Percentiles rank a stretch among this genome's conserved stretches.
phyloP scores from a whole-genome alignment of 2,888 invertebrate species.

The Heterodera filipjevi region DNA sequence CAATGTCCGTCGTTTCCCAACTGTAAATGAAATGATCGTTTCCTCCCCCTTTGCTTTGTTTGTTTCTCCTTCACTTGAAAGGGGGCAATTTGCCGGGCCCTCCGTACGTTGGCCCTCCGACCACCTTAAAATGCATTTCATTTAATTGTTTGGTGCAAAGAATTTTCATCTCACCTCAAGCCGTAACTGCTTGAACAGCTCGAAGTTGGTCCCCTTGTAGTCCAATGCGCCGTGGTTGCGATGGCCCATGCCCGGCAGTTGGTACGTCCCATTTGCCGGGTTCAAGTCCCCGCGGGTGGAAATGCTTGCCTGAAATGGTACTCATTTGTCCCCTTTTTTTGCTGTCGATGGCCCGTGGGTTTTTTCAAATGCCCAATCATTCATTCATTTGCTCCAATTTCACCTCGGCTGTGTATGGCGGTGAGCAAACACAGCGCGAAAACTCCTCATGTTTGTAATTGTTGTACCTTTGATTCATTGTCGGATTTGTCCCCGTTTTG shows the following conservation, averaged over 20 bases:
- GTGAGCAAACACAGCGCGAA: slow-evolving; percentile 71
- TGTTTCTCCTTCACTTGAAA: slow-evolving; percentile 71
- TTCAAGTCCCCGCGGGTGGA: slow-evolving; percentile 77
- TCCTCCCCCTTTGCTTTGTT: slow-evolving; percentile 71
- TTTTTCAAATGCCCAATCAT: too few relatives aligned
- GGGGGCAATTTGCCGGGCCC: slow-evolving; percentile 70
- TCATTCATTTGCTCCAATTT: not conserved
- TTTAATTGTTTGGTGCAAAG: too few relatives aligned
- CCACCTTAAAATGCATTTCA: slow-evolving; percentile 65
- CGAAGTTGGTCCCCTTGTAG: slow-evolving; percentile 69
- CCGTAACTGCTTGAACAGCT: slow-evolving; percentile 66
- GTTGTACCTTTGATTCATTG: slow-evolving; percentile 72
- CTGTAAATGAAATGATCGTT: slow-evolving; percentile 66
- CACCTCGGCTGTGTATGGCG: slow-evolving; percentile 75
- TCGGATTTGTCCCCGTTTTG: not conserved
- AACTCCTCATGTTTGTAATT: slow-evolving; percentile 76
- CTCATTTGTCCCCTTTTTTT: not conserved
- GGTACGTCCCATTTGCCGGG: slow-evolving; percentile 74
- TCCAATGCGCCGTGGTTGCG: slow-evolving; percentile 76
- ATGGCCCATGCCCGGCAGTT: slow-evolving; percentile 75
- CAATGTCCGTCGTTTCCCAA: slow-evolving; percentile 75
- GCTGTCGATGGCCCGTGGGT: too few relatives aligned
- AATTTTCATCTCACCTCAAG: slow-evolving; percentile 67
- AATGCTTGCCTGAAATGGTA: slow-evolving; percentile 71
- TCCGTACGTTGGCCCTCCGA: slow-evolving; percentile 71